Conservation (phyloP, 2,797 vertebrate species). For the Moxostoma hubbsi region DNA sequence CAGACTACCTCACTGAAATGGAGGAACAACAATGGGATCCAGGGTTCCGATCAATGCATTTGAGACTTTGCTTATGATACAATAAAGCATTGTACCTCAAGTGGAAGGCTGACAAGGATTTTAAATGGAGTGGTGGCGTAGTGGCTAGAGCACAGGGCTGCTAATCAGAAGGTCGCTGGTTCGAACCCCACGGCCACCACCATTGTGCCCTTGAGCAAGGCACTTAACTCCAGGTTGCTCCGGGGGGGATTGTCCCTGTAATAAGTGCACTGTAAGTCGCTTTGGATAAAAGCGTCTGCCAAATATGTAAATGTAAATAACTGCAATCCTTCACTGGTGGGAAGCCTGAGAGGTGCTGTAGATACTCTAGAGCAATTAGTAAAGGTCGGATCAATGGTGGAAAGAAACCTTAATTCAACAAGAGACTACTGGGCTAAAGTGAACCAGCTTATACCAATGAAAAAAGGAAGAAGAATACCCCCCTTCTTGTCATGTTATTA, state of each 20-base stretch:
- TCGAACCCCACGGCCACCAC: too few species aligned
- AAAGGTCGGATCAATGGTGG: conserved; percentile 37
- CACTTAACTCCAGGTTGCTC: too few species aligned
- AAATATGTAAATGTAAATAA: too few species aligned
- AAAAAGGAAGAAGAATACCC: background rate
- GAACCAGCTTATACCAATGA: background rate
- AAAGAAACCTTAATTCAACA: conserved; percentile 25
- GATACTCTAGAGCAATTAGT: conserved; percentile 36
- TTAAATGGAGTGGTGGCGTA: too few species aligned
- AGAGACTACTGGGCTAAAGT: conserved; percentile 28
- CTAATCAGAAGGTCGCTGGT: too few species aligned
- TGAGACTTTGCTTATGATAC: conserved; percentile 39
- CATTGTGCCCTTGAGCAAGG: too few species aligned
- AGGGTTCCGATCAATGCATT: conserved; percentile 10
- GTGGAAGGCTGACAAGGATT: conserved; percentile 31
- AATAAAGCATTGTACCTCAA: conserved; percentile 38
- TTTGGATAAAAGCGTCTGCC: too few species aligned
- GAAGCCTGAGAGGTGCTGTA: conserved; percentile 19
- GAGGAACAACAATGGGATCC: conserved; percentile 9
- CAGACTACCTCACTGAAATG: background rate
- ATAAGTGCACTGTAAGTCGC: too few species aligned
- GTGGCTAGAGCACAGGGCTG: too few species aligned
- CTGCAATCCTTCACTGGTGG: conserved; percentile 14
- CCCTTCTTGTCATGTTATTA: background rate
- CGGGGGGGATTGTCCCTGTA: too few species aligned